These are phyloP conservation scores for Trichonephila inaurata DNA, from an alignment of 1,140 invertebrate genomes.

Conservation along the genomic window DNA sequence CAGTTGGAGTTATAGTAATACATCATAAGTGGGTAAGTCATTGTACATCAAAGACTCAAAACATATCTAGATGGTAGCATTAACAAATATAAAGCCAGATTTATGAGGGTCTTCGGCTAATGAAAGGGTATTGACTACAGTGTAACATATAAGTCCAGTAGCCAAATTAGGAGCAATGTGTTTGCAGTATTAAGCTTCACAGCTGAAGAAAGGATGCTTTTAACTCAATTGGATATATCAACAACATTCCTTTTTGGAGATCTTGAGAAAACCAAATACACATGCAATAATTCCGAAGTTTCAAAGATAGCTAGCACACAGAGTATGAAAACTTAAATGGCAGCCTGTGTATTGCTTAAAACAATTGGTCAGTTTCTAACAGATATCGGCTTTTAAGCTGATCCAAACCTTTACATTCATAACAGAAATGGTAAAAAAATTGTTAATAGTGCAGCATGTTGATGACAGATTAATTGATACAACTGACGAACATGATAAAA, in stretches of 20 bases:
- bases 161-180: neutral
- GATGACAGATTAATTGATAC: too few relatives aligned
- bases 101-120: constrained; percentile 68
- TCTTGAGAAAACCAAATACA: neutral
- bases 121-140: constrained; percentile 64
- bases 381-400: neutral
- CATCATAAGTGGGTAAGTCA: constrained; percentile 69
- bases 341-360: neutral
- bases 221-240: neutral
- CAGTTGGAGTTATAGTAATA: constrained; percentile 68
- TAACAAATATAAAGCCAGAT: constrained; percentile 65
- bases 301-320: too few relatives aligned
- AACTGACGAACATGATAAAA: too few relatives aligned
- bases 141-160: constrained; percentile 74
- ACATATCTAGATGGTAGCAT: constrained; percentile 60
- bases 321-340: neutral
- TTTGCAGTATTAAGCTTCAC: neutral
- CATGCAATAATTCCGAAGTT: neutral
- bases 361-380: neutral
- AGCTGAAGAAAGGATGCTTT: neutral
- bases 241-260: neutral
- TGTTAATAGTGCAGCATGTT: neutral
- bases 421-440: too few relatives aligned
- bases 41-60: constrained; percentile 12
- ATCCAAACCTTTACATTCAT: neutral